Percentiles rank a stretch among this genome's conserved stretches.
These are phyloP conservation scores for Boleophthalmus pectinirostris DNA, from an alignment of 2,113 vertebrate species.

Conservation along the genomic window DNA sequence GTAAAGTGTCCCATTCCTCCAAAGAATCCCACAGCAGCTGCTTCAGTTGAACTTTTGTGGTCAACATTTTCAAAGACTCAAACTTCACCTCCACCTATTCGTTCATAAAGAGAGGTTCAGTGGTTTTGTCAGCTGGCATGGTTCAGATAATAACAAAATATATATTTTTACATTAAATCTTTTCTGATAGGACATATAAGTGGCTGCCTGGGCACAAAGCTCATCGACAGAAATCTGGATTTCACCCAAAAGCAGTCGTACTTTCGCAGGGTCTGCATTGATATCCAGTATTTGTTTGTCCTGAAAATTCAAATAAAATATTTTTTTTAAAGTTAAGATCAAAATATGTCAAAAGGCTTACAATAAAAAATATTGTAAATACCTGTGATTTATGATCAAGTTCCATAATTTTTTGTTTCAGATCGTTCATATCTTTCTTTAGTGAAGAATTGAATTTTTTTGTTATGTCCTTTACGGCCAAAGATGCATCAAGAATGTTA, in stretches of 20 bases:
- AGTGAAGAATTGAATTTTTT: slow-evolving; percentile 77
- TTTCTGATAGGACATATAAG: slow-evolving; percentile 83
- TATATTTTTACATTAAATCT: slow-evolving; percentile 85
- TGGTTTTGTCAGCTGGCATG: neutral
- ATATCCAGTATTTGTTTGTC: slow-evolving; percentile 83
- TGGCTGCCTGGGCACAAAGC: slow-evolving; percentile 79
- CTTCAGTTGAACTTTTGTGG: slow-evolving; percentile 79
- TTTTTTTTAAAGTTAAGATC: neutral
- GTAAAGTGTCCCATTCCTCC: slow-evolving; percentile 79
- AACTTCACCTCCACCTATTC: slow-evolving; percentile 83
- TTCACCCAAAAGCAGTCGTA: slow-evolving; percentile 72
- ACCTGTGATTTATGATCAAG: slow-evolving; percentile 78
- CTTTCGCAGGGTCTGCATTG: slow-evolving; percentile 69
- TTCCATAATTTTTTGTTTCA: slow-evolving; percentile 76
- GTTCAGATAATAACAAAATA: neutral
- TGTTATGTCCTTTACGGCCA: slow-evolving; percentile 71
- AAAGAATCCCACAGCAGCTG: slow-evolving; percentile 83
- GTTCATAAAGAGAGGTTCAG: neutral
- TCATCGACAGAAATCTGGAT: slow-evolving; percentile 79
- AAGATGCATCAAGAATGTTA: slow-evolving; percentile 73
- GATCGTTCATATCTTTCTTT: slow-evolving; percentile 75
- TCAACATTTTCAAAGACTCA: slow-evolving; percentile 79
- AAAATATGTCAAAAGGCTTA: neutral
- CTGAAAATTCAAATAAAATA: slow-evolving; percentile 59
- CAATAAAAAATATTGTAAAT: neutral